Percentiles rank a stretch among this genome's conserved stretches.
These are phyloP conservation scores for Rhinolophus ferrumequinum DNA, from an alignment of 2,113 vertebrate species.

Conservation along the genomic window DNA sequence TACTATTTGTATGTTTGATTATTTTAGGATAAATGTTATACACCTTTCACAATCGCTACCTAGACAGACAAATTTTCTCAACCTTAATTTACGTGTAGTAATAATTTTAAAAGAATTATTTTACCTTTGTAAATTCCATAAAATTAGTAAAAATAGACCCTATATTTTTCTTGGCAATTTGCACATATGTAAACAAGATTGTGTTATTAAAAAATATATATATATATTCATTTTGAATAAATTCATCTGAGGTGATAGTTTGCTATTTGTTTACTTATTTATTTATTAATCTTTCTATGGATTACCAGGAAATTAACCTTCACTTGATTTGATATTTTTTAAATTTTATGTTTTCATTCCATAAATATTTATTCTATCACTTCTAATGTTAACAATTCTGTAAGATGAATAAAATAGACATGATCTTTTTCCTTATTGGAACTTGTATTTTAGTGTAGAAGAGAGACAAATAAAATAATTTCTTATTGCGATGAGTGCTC, in stretches of 20 bases:
- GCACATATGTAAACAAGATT: neutral
- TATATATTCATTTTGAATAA: neutral
- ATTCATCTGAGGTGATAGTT: neutral
- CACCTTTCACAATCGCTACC: neutral
- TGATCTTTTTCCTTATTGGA: neutral
- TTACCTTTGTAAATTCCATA: neutral
- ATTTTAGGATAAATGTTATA: neutral
- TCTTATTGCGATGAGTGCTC: neutral
- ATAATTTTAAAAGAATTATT: neutral
- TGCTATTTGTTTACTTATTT: neutral
- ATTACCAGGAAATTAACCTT: neutral
- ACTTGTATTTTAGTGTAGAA: neutral
- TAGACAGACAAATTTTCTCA: neutral
- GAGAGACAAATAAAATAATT: neutral
- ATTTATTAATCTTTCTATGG: neutral
- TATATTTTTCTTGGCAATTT: neutral
- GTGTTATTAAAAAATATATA: neutral
- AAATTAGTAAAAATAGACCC: neutral
- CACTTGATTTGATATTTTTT: neutral
- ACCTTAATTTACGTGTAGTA: neutral
- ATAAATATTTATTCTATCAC: neutral
- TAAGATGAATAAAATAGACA: neutral
- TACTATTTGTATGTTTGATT: neutral
- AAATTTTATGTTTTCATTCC: neutral
- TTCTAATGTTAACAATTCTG: neutral